These are phyloP conservation scores for Petrocephalus microphthalmus DNA, from an alignment of 2,113 vertebrate genomes.

Conservation along the genomic window DNA sequence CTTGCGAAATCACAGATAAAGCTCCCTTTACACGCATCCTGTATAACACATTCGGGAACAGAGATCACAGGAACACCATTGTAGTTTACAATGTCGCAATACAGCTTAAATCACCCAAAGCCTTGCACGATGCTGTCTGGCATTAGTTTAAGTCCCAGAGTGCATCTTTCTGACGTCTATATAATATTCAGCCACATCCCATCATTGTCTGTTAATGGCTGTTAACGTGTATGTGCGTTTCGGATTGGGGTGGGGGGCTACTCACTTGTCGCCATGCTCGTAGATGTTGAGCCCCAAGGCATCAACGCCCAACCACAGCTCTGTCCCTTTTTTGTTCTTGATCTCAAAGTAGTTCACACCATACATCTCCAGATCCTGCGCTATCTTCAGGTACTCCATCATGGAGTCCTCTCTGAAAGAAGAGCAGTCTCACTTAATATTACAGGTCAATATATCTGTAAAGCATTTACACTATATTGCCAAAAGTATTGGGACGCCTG, in stretches of 20 bases:
- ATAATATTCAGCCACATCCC: not conserved
- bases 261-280: constrained; percentile 94
- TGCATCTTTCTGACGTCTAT: not conserved
- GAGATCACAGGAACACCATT: not conserved
- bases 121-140: not conserved
- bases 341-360: constrained; percentile 99
- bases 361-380: constrained; percentile 96
- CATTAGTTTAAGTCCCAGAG: not conserved
- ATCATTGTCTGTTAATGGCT: not conserved
- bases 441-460: not conserved
- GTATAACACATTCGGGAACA: not conserved
- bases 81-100: not conserved
- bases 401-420: constrained; percentile 85
- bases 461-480: not conserved
- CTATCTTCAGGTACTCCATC: constrained; percentile 98
- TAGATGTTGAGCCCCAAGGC: constrained; percentile 96
- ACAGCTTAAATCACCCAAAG: not conserved
- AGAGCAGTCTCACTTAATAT: not conserved
- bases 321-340: constrained; percentile 96
- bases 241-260: not conserved
- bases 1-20: not conserved
- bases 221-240: not conserved
- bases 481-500: not conserved
- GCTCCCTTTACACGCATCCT: not conserved
- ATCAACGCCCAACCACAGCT: constrained; percentile 93